These are phyloP conservation scores for Martes flavigula DNA, from an alignment of 2,797 vertebrate species.

Conservation along the genomic window DNA sequence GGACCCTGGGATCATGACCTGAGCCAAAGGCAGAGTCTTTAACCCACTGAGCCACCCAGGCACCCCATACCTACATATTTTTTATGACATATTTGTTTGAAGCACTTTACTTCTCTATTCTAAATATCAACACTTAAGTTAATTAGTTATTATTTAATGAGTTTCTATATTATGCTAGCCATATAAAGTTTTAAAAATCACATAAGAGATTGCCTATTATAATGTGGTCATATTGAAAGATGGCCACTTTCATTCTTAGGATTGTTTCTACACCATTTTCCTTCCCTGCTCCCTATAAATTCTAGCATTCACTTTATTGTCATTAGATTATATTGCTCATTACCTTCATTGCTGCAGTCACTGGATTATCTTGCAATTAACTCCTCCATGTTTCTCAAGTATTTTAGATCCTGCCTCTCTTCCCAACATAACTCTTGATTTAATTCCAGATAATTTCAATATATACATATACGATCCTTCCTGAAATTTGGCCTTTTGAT, in stretches of 20 bases:
- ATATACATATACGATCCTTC: not conserved
- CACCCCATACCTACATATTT: not conserved
- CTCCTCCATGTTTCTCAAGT: not conserved
- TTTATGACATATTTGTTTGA: not conserved
- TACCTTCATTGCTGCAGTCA: not conserved
- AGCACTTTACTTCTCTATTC: not conserved
- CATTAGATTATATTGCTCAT: not conserved
- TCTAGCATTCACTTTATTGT: not conserved
- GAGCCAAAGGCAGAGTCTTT: too few relatives aligned
- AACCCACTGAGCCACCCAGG: too few relatives aligned
- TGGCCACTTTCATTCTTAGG: not conserved
- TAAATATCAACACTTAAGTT: not conserved
- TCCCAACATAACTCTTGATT: not conserved
- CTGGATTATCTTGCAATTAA: constrained; percentile 18
- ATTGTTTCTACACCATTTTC: not conserved
- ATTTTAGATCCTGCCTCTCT: not conserved
- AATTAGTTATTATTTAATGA: not conserved
- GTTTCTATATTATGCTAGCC: not conserved
- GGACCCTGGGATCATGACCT: too few relatives aligned
- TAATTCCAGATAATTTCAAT: not conserved
- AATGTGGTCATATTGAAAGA: not conserved
- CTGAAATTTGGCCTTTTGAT: not conserved
- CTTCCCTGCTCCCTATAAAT: not conserved
- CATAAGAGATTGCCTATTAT: not conserved
- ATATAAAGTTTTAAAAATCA: constrained; percentile 7